These are phyloP conservation scores for Prionailurus bengalensis DNA, from an alignment of 2,113 vertebrate genomes.

Conservation along the genomic window DNA sequence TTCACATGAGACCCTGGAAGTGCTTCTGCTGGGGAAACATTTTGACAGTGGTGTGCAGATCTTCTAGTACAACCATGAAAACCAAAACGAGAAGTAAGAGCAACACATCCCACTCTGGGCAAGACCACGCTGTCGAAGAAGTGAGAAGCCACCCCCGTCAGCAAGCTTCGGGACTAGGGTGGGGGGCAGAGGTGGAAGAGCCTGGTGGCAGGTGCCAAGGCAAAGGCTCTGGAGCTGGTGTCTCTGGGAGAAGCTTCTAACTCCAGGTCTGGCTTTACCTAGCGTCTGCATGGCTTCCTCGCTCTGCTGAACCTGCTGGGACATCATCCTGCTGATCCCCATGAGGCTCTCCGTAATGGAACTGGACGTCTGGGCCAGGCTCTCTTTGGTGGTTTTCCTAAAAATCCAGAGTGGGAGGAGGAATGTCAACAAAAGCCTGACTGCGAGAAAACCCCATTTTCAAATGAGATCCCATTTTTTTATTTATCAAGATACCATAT, in stretches of 20 bases:
- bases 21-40: not conserved
- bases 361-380: constrained; percentile 93
- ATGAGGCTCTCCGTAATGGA: constrained; percentile 97
- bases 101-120: fast-evolving
- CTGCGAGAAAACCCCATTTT: not conserved
- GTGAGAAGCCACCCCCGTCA: not conserved
- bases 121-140: not conserved
- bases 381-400: constrained; percentile 95
- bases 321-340: constrained; percentile 98
- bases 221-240: fast-evolving
- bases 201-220: not conserved
- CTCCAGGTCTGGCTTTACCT: constrained; percentile 85
- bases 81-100: not conserved
- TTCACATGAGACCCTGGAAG: not conserved
- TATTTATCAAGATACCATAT: not conserved
- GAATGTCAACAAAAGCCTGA: constrained; percentile 29
- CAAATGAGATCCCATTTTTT: not conserved
- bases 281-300: constrained; percentile 94
- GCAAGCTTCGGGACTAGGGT: not conserved
- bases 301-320: constrained; percentile 97
- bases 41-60: fast-evolving
- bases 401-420: constrained; percentile 36
- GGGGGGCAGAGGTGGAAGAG: not conserved
- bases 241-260: not conserved
- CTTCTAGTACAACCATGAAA: not conserved